Conservation (phyloP, 2,113 vertebrate species). For the Spizaetus ornatus region DNA sequence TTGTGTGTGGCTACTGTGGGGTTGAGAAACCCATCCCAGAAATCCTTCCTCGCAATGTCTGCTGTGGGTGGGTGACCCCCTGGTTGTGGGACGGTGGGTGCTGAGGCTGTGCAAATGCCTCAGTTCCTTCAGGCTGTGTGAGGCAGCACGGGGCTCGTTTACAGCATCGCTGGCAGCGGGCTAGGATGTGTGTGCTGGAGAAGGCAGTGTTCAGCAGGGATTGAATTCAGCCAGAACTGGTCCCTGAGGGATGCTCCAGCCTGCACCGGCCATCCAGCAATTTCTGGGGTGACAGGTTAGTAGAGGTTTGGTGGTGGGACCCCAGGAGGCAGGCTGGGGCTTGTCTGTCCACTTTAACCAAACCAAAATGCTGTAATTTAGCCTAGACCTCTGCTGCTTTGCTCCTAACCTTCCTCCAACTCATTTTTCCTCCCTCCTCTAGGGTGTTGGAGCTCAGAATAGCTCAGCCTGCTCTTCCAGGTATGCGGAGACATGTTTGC, state of each 20-base stretch:
- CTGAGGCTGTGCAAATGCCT: fast-evolving
- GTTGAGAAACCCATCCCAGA: background rate
- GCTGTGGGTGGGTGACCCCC: background rate
- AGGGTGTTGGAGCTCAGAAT: background rate
- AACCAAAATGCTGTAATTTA: background rate
- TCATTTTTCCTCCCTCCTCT: background rate
- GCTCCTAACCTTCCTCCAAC: background rate
- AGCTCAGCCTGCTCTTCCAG: background rate
- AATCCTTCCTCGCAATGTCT: background rate
- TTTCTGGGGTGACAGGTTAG: background rate
- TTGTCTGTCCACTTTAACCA: background rate
- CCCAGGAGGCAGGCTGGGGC: fast-evolving
- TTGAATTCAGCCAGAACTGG: background rate
- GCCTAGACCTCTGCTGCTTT: background rate
- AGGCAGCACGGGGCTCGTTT: fast-evolving
- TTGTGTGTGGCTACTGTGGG: background rate
- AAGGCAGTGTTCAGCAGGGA: background rate
- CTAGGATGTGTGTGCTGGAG: background rate
- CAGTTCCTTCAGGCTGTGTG: fast-evolving
- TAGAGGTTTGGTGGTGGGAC: background rate
- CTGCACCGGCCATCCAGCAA: fast-evolving
- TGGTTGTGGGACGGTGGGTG: fast-evolving
- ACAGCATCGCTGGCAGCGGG: fast-evolving
- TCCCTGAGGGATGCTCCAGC: background rate
- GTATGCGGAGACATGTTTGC: background rate